Evolutionary conservation across 2,797 vertebrate species (phyloP).

Genomic region (Gymnoscopelus braueri): DNA sequence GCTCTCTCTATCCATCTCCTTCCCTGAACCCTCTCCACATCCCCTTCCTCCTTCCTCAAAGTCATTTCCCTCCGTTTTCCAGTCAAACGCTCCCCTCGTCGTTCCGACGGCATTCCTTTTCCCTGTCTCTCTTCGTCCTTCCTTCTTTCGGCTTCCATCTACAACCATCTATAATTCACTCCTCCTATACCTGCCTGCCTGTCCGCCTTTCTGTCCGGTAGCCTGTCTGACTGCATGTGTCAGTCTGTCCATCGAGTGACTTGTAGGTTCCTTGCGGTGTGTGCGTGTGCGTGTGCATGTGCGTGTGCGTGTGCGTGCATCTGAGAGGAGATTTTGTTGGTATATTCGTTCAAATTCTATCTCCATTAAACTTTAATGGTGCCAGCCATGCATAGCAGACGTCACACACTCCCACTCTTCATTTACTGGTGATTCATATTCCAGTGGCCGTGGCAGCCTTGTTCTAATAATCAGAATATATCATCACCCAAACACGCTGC

Average conservation of each 20-base stretch:
- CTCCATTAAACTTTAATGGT: not conserved
- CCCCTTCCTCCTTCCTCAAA: conserved; percentile 29
- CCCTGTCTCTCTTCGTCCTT: conserved; percentile 7
- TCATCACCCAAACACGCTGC: too few species aligned
- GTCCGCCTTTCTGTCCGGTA: conserved; percentile 10
- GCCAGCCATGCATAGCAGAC: too few species aligned
- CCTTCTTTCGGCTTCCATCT: not conserved
- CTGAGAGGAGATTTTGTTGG: not conserved
- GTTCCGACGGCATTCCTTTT: not conserved
- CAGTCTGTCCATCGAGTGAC: not conserved
- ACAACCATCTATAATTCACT: conserved; percentile 3
- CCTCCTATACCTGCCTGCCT: conserved; percentile 16
- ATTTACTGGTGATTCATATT: too few species aligned
- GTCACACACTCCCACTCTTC: too few species aligned
- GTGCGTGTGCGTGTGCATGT: not conserved
- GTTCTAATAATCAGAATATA: too few species aligned
- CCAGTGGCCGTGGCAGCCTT: too few species aligned
- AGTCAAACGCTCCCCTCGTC: too few species aligned
- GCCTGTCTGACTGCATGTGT: not conserved
- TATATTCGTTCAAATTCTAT: not conserved
- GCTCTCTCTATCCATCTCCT: not conserved
- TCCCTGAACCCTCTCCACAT: not conserved
- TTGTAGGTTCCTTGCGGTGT: not conserved
- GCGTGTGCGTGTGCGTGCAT: not conserved
- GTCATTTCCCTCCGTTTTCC: conserved; percentile 29